Evolutionary conservation across 2,888 invertebrate species (phyloP), one percentile per base, ranked within the genome.

Genomic region (Lepidonotus clava): DNA sequence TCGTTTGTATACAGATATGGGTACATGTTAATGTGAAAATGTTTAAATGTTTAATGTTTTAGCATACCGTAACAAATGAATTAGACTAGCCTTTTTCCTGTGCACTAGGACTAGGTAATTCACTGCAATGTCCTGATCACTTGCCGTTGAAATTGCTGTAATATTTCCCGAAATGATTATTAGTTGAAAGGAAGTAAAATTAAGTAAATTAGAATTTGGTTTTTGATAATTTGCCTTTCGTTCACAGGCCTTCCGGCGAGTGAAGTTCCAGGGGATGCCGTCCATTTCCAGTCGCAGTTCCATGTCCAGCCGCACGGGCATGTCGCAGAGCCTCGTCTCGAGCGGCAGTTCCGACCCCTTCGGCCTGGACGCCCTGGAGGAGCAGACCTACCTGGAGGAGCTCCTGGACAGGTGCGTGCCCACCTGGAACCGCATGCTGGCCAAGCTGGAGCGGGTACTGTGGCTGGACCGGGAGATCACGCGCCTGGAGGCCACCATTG

Each of bases 251-350:
- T 92, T 92, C 88, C 90, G 92, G 0, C 90, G 89, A 41, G 93
- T 93, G 32, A 90, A 90, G 88, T 93, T 93, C 90, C 91, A 91
- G 71, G 92, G 92, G 18, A 89, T 91, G 83, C 91, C 91, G 4
- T 92, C 92, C 0, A 86, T 91, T 67, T 91, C 92, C 71, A 91
- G 91, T 91, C 91, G 91, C 88, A 91, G 80, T 88, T 89, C n/a
- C 86, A 91, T 46, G 88, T 91, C 61, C 86, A 41, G 67, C 14
- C 28, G 41, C 21, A 71, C 46, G 4, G 41, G 34, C 32, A 34
- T 34, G 40, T 36, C 85, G 21, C 46, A 71, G 21, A 85, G 85
- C 76, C 8, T 85, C 14, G 46, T 41, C 32, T 61, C 38, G 36
- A 66, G 51, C 53, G 51, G 51, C 53, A 66, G 77, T 38, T 83